A percentile compares a stretch with the other conserved stretches of the same genome.
phyloP scores from a whole-genome alignment of 2,797 vertebrate genomes.

The Parambassis ranga region DNA sequence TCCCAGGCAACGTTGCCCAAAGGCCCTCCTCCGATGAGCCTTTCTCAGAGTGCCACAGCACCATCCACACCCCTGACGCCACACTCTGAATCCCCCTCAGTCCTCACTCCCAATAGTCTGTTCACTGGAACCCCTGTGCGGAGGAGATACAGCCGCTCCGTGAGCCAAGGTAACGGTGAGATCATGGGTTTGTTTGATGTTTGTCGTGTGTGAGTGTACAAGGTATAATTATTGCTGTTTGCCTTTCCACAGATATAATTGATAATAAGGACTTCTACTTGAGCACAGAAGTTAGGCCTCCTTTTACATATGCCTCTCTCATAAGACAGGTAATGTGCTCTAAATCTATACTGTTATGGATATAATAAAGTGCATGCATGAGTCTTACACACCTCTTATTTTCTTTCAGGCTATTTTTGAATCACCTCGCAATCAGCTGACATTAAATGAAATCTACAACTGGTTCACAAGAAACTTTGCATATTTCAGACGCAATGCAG shows the following conservation, averaged over 20 bases:
- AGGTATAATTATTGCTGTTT: background rate
- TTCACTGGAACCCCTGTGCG: constrained; percentile 91
- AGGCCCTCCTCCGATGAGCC: constrained; percentile 89
- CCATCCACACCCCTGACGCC: constrained; percentile 93
- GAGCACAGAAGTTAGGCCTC: constrained; percentile 96
- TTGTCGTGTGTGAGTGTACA: background rate
- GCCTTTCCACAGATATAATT: constrained; percentile 88
- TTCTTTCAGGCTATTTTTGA: constrained; percentile 94
- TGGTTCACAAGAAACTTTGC: constrained; percentile 99
- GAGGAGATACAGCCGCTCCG: constrained; percentile 93
- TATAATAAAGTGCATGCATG: too few relatives aligned
- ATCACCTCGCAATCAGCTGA: constrained; percentile 97
- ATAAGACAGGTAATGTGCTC: constrained; percentile 95
- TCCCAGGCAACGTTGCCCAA: constrained; percentile 89
- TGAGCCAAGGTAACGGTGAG: constrained; percentile 90
- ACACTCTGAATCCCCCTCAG: constrained; percentile 88
- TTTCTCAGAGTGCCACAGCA: constrained; percentile 92
- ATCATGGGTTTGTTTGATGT: background rate
- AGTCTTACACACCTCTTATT: constrained; percentile 4
- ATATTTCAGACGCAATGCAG: constrained; percentile 97
- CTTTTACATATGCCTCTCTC: constrained; percentile 98
- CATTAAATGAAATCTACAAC: constrained; percentile 99
- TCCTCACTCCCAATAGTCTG: constrained; percentile 93
- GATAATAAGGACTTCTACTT: constrained; percentile 99
- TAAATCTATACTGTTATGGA: too few relatives aligned